These are phyloP conservation scores for Thunnus thynnus DNA, from an alignment of 2,113 vertebrate species.

Conservation along the genomic window DNA sequence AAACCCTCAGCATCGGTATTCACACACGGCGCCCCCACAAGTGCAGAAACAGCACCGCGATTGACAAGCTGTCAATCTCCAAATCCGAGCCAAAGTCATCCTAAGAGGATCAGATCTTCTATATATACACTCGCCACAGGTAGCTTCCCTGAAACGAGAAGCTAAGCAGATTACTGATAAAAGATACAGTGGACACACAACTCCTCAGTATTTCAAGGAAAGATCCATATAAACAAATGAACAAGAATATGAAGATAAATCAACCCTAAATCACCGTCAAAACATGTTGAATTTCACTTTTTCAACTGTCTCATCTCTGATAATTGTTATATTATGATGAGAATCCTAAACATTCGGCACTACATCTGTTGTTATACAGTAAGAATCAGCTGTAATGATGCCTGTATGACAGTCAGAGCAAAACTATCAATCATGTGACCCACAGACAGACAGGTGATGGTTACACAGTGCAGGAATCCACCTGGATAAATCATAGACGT, in stretches of 20 bases:
- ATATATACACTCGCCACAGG: constrained; percentile 74
- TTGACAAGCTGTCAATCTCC: constrained; percentile 11
- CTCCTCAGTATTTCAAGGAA: not conserved
- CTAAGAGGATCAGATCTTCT: constrained; percentile 81
- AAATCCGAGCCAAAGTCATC: constrained; percentile 64
- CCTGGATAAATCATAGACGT: not conserved
- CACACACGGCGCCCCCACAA: constrained; percentile 25
- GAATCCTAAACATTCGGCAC: no score
- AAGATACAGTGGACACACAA: constrained; percentile 22
- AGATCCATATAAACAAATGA: no score
- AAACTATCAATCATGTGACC: constrained; percentile 7
- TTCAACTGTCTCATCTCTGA: no score
- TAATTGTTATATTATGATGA: no score
- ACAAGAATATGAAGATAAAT: no score
- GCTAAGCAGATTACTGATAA: constrained; percentile 77
- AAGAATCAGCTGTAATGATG: not conserved
- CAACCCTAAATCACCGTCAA: no score
- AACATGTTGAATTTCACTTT: no score
- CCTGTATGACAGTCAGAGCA: not conserved
- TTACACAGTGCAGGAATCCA: constrained; percentile 21
- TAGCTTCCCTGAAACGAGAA: constrained; percentile 30
- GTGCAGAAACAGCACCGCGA: constrained; percentile 21
- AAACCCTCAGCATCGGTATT: not conserved
- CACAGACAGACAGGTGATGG: not conserved
- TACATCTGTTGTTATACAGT: not conserved